Evolutionary conservation across 2,113 vertebrate species (phyloP).

Genomic region (Coryphaenoides rupestris): DNA sequence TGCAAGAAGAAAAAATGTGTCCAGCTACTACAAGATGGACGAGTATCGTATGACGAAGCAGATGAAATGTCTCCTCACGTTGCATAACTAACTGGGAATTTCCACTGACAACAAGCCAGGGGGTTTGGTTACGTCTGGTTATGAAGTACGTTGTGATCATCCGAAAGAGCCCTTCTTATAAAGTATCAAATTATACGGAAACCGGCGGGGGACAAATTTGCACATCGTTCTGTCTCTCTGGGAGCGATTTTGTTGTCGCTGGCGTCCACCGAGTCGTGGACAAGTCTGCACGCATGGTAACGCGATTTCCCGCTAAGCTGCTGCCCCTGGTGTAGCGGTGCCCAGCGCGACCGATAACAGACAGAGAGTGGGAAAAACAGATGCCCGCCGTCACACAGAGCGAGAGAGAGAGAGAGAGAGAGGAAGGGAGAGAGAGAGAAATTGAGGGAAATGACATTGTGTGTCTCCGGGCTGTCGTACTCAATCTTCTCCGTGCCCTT

Average conservation of each 20-base stretch:
- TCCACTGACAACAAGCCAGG: too few relatives aligned
- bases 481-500: constrained; percentile 17
- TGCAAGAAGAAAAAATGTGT: too few relatives aligned
- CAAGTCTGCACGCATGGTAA: background rate
- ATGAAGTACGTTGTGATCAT: too few relatives aligned
- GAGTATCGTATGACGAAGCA: too few relatives aligned
- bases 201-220: too few relatives aligned
- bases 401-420: background rate
- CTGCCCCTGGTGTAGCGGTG: constrained; percentile 16
- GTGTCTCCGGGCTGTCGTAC: constrained; percentile 30
- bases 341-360: background rate
- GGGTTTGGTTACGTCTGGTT: too few relatives aligned
- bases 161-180: too few relatives aligned
- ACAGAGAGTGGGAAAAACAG: constrained; percentile 19
- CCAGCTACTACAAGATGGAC: too few relatives aligned
- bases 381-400: constrained; percentile 4
- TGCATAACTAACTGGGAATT: too few relatives aligned
- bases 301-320: constrained; percentile 12
- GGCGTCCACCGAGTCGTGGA: background rate
- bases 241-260: background rate
- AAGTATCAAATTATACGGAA: too few relatives aligned
- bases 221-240: too few relatives aligned
- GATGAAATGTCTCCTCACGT: too few relatives aligned
- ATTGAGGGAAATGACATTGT: constrained; percentile 26
- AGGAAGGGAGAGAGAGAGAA: constrained; percentile 3